Evolutionary conservation across 1,140 invertebrate species (phyloP).

Genomic region (Eueides isabella): DNA sequence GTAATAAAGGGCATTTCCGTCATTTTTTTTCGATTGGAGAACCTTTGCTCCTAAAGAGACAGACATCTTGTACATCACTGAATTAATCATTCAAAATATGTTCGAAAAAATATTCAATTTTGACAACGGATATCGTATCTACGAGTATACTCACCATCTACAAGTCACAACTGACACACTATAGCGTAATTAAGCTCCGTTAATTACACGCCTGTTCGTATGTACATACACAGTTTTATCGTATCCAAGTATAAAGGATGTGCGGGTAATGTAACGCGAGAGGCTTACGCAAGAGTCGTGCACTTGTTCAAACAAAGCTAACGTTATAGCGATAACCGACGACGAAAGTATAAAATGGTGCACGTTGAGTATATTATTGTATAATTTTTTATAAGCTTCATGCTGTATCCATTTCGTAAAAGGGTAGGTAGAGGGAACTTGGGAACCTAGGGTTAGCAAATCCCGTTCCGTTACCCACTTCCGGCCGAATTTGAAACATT

Average conservation of each 20-base stretch:
- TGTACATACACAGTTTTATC: not conserved
- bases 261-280: constrained; percentile 20
- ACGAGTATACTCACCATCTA: not conserved
- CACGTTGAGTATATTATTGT: not conserved
- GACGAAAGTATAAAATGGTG: not conserved
- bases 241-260: not conserved
- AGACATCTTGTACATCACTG: no score
- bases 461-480: not conserved
- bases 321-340: constrained; percentile 10
- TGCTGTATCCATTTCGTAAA: not conserved
- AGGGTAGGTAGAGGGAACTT: not conserved
- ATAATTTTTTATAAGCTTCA: not conserved
- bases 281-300: constrained; percentile 41
- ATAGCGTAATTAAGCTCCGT: not conserved
- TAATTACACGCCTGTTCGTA: not conserved
- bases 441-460: not conserved
- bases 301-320: constrained; percentile 52
- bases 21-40: no score
- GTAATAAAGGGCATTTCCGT: no score
- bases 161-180: not conserved
- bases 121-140: not conserved
- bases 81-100: no score
- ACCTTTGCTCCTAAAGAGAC: no score
- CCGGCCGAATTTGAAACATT: no score
- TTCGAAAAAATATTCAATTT: not conserved